Evolutionary conservation across 2,797 vertebrate genomes (phyloP).

Genomic region (Fistularia commersonii): DNA sequence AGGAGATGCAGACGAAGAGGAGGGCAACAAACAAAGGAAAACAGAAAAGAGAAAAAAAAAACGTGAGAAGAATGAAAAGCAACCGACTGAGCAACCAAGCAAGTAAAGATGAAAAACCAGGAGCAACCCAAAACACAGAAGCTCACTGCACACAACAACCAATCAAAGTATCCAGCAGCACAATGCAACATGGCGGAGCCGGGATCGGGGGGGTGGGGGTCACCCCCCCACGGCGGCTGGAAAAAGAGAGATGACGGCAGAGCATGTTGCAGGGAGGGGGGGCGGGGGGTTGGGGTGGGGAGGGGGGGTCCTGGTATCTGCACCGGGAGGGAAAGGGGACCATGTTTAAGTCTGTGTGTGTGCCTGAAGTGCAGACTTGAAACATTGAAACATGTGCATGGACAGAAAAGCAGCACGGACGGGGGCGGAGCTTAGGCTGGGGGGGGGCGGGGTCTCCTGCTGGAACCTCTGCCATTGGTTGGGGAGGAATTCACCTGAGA

Average conservation of each 20-base stretch:
- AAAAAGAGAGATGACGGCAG: constrained; percentile 68
- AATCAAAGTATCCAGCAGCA: constrained; percentile 71
- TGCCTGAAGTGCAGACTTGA: constrained; percentile 56
- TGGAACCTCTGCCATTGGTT: constrained; percentile 33
- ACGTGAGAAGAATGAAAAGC: constrained; percentile 75
- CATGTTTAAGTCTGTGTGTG: constrained; percentile 64
- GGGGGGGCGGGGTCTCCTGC: constrained; percentile 32
- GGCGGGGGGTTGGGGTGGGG: neutral
- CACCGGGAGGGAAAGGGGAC: constrained; percentile 47
- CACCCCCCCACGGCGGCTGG: constrained; percentile 66
- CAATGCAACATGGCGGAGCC: constrained; percentile 75
- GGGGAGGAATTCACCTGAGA: constrained; percentile 21
- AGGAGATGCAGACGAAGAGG: constrained; percentile 55
- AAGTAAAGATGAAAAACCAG: constrained; percentile 72
- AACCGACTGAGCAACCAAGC: constrained; percentile 68
- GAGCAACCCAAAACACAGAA: constrained; percentile 69
- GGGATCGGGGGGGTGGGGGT: constrained; percentile 64
- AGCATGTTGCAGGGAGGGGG: constrained; percentile 66
- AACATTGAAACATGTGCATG: constrained; percentile 57
- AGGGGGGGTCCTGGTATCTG: constrained; percentile 30
- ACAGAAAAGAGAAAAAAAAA: constrained; percentile 77
- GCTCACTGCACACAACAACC: constrained; percentile 67
- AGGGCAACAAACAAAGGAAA: constrained; percentile 75
- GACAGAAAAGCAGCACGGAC: constrained; percentile 37
- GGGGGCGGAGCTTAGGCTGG: constrained; percentile 18